A percentile compares a stretch with the other conserved stretches of the same genome.
These are phyloP conservation scores for Meleagris gallopavo DNA, from an alignment of 2,113 vertebrate species.

Conservation along the genomic window DNA sequence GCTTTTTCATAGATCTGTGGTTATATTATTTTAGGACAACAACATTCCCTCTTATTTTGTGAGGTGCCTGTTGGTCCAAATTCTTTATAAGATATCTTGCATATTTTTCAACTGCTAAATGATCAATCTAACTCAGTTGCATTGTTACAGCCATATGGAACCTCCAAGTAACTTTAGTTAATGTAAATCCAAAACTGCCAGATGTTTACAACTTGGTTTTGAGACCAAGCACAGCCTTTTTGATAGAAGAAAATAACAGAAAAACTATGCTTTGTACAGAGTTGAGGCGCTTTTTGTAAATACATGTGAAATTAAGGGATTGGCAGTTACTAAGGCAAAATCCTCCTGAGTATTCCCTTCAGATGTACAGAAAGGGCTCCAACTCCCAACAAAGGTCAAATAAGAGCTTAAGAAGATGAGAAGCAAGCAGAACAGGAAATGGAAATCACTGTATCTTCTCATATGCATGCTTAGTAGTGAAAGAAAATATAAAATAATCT, in stretches of 20 bases:
- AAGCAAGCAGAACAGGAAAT: neutral
- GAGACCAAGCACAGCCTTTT: neutral
- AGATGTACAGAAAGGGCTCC: neutral
- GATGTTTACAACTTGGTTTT: neutral
- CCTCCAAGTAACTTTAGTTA: neutral
- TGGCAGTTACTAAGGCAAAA: neutral
- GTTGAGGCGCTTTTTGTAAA: neutral
- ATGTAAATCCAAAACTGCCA: neutral
- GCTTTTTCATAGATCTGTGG: neutral
- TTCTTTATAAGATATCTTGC: neutral
- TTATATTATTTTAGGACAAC: neutral
- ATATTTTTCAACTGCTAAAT: neutral
- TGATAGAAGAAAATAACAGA: neutral
- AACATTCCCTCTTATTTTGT: neutral
- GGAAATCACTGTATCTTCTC: neutral
- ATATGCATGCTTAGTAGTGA: neutral
- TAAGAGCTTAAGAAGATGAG: neutral
- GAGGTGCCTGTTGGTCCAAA: neutral
- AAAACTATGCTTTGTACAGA: neutral
- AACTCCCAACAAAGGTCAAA: neutral
- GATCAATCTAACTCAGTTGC: neutral
- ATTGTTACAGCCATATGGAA: neutral
- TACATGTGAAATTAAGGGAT: neutral
- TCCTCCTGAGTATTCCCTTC: neutral
- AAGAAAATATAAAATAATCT: neutral